A percentile compares a stretch with the other conserved stretches of the same genome.
Conservation (phyloP, 2,888 invertebrate genomes). For the Crioceris asparagi region DNA sequence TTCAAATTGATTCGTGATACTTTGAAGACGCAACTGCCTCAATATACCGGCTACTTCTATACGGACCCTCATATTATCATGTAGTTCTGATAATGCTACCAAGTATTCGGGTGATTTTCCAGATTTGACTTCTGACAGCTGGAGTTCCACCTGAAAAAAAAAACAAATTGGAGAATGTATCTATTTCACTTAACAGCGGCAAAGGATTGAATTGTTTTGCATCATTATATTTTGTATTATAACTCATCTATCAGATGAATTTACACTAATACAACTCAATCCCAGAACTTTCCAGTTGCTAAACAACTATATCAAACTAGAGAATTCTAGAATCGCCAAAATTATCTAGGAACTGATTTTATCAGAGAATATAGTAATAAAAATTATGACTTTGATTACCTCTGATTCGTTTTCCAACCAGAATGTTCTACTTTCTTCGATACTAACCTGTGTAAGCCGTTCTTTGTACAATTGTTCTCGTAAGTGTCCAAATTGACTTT, state of each 20-base stretch:
- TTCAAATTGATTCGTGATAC: constrained; percentile 74
- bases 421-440: no score
- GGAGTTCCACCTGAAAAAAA: constrained; percentile 50
- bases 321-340: no score
- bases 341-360: no score
- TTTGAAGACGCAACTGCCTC: constrained; percentile 65
- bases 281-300: no score
- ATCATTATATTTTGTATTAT: no score
- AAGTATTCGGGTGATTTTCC: constrained; percentile 84
- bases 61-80: constrained; percentile 71
- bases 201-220: constrained; percentile 1
- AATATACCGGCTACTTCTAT: constrained; percentile 87
- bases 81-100: constrained; percentile 72
- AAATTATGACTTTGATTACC: no score
- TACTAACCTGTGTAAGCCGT: constrained; percentile 55
- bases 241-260: no score
- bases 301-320: no score
- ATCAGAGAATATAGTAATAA: no score
- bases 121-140: constrained; percentile 73
- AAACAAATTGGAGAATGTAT: no score
- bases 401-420: no score
- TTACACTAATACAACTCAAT: no score
- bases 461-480: constrained; percentile 86
- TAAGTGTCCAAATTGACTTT: constrained; percentile 76
- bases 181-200: not conserved